Percentiles rank a stretch among this genome's conserved stretches.
Conservation (phyloP, 2,888 invertebrate genomes). For the Pedicia rivosa region DNA sequence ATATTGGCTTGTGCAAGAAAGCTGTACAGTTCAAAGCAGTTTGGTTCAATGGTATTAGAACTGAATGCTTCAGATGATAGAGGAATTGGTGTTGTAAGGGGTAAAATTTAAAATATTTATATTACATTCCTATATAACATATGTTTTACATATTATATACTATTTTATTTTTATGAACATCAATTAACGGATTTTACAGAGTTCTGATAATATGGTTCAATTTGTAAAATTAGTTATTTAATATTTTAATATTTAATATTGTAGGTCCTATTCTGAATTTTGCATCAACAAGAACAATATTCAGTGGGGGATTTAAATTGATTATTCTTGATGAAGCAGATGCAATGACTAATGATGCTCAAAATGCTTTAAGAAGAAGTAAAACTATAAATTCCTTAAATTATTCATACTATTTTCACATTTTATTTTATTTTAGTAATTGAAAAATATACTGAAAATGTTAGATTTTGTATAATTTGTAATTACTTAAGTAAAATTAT, state of each 20-base stretch:
- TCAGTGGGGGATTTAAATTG: constrained; percentile 84
- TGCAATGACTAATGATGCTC: constrained; percentile 99
- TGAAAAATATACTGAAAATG: constrained; percentile 98
- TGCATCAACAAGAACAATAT: constrained; percentile 91
- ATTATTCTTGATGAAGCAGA: constrained; percentile 98
- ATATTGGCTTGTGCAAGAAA: constrained; percentile 90
- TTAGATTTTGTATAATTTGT: constrained; percentile 96
- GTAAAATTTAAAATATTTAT: no score
- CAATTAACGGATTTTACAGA: no score
- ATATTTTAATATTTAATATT: no score
- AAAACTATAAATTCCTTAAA: constrained; percentile 18
- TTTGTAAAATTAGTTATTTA: no score
- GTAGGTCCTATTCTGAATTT: constrained; percentile 93
- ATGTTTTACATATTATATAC: no score
- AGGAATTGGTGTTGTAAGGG: constrained; percentile 89
- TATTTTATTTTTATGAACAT: no score
- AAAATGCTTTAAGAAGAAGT: constrained; percentile 92
- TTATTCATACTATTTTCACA: constrained; percentile 3
- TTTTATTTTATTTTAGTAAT: constrained; percentile 53
- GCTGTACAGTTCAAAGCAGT: constrained; percentile 77
- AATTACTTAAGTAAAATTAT: constrained; percentile 98
- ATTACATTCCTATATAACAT: no score
- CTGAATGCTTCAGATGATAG: constrained; percentile 97
- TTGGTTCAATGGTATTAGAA: constrained; percentile 86
- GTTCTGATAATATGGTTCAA: no score